Evolutionary conservation across 1,140 invertebrate species (phyloP).

Genomic region (Drosophila nigromelanica): DNA sequence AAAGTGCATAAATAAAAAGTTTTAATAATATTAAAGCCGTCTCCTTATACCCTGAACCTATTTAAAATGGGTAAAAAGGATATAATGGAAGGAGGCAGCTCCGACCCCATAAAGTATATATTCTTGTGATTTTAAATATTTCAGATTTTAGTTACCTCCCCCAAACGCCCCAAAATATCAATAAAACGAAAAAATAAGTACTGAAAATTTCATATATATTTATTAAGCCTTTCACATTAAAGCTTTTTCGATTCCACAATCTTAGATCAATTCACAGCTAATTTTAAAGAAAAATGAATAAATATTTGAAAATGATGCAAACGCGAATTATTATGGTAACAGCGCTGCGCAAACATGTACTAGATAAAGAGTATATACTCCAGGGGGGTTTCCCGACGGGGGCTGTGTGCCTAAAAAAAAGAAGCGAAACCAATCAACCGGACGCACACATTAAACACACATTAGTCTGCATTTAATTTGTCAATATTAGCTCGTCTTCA

Average conservation of each 20-base stretch:
- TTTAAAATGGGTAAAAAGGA: no score
- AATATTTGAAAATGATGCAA: constrained; percentile 30
- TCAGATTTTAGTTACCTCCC: no score
- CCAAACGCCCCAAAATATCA: no score
- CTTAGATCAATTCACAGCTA: not conserved
- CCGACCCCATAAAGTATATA: no score
- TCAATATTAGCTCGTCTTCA: constrained; percentile 70
- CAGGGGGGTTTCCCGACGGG: constrained; percentile 4
- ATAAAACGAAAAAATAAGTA: no score
- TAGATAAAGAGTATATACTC: not conserved
- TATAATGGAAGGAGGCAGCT: no score
- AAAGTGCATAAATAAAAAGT: not conserved
- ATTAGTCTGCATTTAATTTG: constrained; percentile 81
- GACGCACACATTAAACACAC: constrained; percentile 67
- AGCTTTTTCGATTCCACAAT: not conserved
- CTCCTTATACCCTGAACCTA: no score
- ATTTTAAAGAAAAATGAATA: constrained; percentile 15
- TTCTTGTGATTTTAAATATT: no score
- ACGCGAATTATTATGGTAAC: not conserved
- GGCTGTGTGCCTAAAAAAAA: not conserved
- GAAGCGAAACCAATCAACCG: constrained; percentile 30
- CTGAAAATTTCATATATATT: no score
- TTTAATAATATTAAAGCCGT: no score
- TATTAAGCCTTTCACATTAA: not conserved
- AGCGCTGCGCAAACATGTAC: not conserved